These are phyloP conservation scores for Ericerus pela DNA, from an alignment of 1,140 invertebrate genomes.

Conservation along the genomic window DNA sequence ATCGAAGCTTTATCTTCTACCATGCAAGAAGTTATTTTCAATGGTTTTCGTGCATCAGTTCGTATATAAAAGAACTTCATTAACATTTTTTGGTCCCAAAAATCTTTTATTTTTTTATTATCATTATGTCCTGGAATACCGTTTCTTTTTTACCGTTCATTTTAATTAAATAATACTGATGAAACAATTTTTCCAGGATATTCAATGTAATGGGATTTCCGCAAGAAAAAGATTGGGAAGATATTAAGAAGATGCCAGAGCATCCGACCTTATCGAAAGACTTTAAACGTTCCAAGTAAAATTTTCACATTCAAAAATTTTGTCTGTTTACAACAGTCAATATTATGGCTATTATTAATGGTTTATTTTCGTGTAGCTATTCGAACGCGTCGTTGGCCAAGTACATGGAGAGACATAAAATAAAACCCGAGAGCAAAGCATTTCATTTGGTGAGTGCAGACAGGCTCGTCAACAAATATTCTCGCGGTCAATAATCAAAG, in stretches of 20 bases:
- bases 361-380: slow-evolving; percentile 51
- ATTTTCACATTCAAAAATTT: slow-evolving; percentile 20
- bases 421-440: slow-evolving; percentile 91
- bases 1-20: too few relatives aligned
- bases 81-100: too few relatives aligned
- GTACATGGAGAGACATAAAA: slow-evolving; percentile 98
- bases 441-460: slow-evolving; percentile 77
- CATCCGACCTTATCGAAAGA: slow-evolving; percentile 91
- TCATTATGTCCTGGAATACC: too few relatives aligned
- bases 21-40: too few relatives aligned
- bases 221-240: slow-evolving; percentile 97
- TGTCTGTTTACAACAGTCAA: slow-evolving; percentile 9
- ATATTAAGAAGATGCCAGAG: slow-evolving; percentile 99
- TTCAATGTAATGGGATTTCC: slow-evolving; percentile 99
- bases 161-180: neutral
- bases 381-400: slow-evolving; percentile 88
- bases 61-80: too few relatives aligned
- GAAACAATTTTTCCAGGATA: slow-evolving; percentile 45
- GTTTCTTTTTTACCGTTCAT: neutral
- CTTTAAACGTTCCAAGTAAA: slow-evolving; percentile 88
- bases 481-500: too few relatives aligned
- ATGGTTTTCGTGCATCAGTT: too few relatives aligned
- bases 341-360: slow-evolving; percentile 24
- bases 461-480: too few relatives aligned
- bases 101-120: too few relatives aligned